Base-by-base conservation (phyloP, 2,888 invertebrate genomes). In the Parnassius mnemosyne region DNA sequence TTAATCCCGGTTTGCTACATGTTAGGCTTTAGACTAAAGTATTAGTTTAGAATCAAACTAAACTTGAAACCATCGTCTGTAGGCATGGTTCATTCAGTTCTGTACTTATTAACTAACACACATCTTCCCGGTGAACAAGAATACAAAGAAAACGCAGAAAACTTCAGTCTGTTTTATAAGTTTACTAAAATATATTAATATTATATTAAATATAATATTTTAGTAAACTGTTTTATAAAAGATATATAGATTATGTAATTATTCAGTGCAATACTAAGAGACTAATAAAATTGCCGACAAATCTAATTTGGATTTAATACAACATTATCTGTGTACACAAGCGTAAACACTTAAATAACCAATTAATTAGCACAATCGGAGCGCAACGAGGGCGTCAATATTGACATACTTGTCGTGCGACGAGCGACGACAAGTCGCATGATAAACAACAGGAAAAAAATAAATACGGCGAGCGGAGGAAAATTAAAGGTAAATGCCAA, bases 311-410 rank as follows among this genome's bases (percentile, higher is more conserved):
- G 20, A 47, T 41, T 34, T n/a, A 25, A n/a, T n/a, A 54, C 11
- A 52, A 46, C n/a, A 25, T 57, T 46, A 60, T 12, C 46, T 46
- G 46, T 11, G 2, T n/a, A 46, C 12, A 34, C 16, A 20, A 46
- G 34, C 43, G 43, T 11, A 50, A 53, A 54, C 50, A 57, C 13
- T 25, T 11, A 13, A 46, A 10, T 34, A 9, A 46, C 10, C 47
- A 50, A 43, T 58, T 62, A 57, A 58, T 62, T 62, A 58, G 44
- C 12, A 10, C 54, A 62, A 58, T 58, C 50, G n/a, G 58, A 44
- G 34, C 44, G 42, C 34, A 50, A 44, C 44, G 41, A 50, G 50
- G 57, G 16, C 59, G 50, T 59, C 58, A 63, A 63, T 59, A 59
- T 63, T 59, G 63, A 54, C 57, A 16, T 7, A 42, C 12, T 46